phyloP scores from a whole-genome alignment of 1,140 invertebrate species.

The Dermatophagoides farinae region DNA sequence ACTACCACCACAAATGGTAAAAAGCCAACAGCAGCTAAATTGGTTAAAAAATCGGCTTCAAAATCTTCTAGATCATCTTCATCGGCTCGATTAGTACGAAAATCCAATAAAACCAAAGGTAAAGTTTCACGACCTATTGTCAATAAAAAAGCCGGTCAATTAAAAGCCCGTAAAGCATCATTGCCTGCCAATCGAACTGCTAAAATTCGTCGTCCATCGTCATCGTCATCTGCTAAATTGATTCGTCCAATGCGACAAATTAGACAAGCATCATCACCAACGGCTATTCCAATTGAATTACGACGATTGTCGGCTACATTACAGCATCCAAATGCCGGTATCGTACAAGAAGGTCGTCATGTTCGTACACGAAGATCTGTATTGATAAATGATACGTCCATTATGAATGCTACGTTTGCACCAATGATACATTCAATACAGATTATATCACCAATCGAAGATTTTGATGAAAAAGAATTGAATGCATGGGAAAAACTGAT shows the following conservation, averaged over 20 bases:
- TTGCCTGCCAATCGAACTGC: not conserved
- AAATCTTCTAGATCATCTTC: not conserved
- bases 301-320: no score
- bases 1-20: no score
- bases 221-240: conserved; percentile 1
- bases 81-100: not conserved
- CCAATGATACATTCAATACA: conserved; percentile 4
- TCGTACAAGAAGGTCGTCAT: not conserved
- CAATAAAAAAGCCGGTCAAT: not conserved
- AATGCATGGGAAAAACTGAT: conserved; percentile 1
- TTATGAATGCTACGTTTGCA: not conserved
- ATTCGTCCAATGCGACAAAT: not conserved
- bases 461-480: conserved; percentile 8
- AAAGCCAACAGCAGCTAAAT: not conserved
- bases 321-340: no score
- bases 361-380: not conserved
- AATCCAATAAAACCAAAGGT: not conserved
- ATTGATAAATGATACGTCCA: not conserved
- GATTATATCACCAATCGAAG: conserved; percentile 11
- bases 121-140: not conserved
- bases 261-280: not conserved
- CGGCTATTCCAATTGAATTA: no score
- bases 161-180: not conserved
- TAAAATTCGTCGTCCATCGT: conserved; percentile 3
- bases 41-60: not conserved